phyloP scores from a whole-genome alignment of 2,888 invertebrate genomes.

The Frankliniella intonsa region DNA sequence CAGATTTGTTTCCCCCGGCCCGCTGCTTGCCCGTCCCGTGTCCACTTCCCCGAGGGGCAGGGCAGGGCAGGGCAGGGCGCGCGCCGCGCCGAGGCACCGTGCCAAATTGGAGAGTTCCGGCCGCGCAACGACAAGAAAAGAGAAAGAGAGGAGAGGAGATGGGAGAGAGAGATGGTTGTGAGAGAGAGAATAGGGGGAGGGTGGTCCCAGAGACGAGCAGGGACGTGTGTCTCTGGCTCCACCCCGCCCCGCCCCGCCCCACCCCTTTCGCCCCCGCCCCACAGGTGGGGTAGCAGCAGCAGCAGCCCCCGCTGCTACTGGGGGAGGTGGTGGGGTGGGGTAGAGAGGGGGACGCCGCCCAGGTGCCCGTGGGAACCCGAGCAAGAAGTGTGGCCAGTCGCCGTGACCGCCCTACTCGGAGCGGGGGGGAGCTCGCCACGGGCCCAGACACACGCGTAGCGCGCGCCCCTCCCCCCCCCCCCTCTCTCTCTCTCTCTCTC shows the following conservation, averaged over 20 bases:
- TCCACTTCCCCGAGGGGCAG: constrained; percentile 31
- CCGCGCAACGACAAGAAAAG: neutral
- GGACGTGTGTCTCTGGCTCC: no score
- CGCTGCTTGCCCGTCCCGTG: constrained; percentile 37
- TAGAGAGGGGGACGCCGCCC: neutral
- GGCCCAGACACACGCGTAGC: constrained; percentile 11
- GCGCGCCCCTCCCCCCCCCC: neutral
- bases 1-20: neutral
- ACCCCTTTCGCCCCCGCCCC: constrained; percentile 31
- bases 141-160: neutral
- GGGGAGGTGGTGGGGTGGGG: neutral
- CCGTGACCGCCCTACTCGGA: neutral
- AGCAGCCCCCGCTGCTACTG: neutral
- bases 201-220: no score
- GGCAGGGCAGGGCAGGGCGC: neutral
- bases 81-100: neutral
- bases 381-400: constrained; percentile 23
- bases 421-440: neutral
- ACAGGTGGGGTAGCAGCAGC: neutral
- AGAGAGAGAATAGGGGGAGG: neutral
- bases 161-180: neutral
- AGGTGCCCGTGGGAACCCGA: constrained; percentile 6
- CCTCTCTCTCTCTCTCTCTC: neutral
- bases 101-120: neutral
- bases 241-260: constrained; percentile 22